phyloP scores from a whole-genome alignment of 1,140 invertebrate genomes.

The Platorchestia sp. region DNA sequence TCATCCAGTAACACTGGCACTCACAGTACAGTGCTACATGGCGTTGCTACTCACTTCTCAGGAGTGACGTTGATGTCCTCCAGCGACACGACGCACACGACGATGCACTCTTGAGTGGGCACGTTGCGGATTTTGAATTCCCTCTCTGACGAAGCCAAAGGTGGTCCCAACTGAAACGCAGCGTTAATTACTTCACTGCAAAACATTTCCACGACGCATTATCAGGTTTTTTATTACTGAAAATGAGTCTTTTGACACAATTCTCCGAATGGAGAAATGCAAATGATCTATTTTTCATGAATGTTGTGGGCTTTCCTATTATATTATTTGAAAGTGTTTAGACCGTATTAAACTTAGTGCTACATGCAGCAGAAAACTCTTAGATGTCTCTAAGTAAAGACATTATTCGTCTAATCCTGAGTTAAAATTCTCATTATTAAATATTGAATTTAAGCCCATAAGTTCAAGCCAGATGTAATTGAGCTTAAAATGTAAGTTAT shows the following conservation, averaged over 20 bases:
- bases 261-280: background rate
- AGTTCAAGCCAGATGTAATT: background rate
- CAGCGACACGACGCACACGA: slow-evolving; percentile 90
- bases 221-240: too few relatives aligned
- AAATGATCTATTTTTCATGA: background rate
- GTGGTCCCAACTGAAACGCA: slow-evolving; percentile 78
- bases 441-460: background rate
- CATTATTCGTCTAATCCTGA: background rate
- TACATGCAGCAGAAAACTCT: too few relatives aligned
- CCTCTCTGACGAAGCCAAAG: slow-evolving; percentile 86
- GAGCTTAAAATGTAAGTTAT: background rate
- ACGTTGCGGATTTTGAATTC: slow-evolving; percentile 94
- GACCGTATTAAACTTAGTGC: background rate
- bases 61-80: slow-evolving; percentile 89
- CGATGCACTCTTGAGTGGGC: slow-evolving; percentile 89
- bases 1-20: background rate
- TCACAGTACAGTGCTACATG: too few relatives aligned
- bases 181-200: background rate
- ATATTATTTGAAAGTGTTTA: background rate
- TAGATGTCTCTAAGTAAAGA: too few relatives aligned
- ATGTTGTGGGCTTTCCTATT: background rate
- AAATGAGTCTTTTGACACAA: too few relatives aligned
- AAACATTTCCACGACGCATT: too few relatives aligned
- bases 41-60: slow-evolving; percentile 73
- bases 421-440: background rate